These are phyloP conservation scores for Ctenodactylus gundi DNA, from an alignment of 2,113 vertebrate genomes.

Conservation along the genomic window DNA sequence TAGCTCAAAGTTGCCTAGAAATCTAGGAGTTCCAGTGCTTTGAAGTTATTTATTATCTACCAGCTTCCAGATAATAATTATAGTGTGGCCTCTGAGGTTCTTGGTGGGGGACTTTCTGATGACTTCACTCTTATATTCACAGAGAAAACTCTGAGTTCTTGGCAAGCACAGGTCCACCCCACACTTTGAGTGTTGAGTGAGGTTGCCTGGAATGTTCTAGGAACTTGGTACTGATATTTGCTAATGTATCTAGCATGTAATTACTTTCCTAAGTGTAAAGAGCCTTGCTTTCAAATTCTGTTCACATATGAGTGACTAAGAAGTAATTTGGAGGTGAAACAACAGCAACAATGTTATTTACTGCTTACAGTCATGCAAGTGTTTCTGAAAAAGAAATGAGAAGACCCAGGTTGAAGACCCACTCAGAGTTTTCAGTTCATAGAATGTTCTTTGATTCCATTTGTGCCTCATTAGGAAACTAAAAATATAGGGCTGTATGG, in stretches of 20 bases:
- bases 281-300: not conserved
- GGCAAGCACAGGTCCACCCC: not conserved
- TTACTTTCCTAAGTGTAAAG: constrained; percentile 9
- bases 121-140: not conserved
- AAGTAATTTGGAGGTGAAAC: not conserved
- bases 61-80: not conserved
- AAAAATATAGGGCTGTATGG: not conserved
- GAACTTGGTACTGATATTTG: not conserved
- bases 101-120: constrained; percentile 3
- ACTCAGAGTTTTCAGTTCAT: not conserved
- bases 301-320: not conserved
- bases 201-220: constrained; percentile 33
- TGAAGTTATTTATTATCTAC: not conserved
- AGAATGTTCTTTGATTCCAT: not conserved
- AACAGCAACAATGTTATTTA: not conserved
- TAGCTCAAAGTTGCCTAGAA: not conserved
- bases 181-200: constrained; percentile 17
- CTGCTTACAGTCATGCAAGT: not conserved
- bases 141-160: constrained; percentile 29
- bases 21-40: not conserved
- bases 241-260: not conserved
- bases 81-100: not conserved
- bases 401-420: not conserved
- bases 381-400: not conserved
- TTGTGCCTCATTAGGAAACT: not conserved